Conservation (phyloP, 2,888 invertebrate genomes). For the Tromatobia lineatoria region DNA sequence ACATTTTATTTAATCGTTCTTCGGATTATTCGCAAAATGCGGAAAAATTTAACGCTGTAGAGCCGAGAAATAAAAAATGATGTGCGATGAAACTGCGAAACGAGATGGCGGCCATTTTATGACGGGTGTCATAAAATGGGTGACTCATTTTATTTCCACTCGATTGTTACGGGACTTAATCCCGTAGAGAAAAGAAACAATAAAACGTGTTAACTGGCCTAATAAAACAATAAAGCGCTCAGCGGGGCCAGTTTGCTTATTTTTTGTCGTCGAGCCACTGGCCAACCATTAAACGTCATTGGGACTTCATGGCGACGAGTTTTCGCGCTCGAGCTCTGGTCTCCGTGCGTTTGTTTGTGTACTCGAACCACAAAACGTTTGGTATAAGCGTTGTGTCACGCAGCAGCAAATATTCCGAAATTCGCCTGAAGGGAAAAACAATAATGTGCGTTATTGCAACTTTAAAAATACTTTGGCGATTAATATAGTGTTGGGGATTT, state of each 20-base stretch:
- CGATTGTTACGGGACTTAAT: neutral
- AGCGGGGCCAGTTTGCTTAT: conserved; percentile 69
- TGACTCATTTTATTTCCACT: neutral
- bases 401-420: conserved; percentile 94
- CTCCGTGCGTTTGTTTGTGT: conserved; percentile 94
- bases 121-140: neutral
- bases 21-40: neutral
- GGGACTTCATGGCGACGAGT: conserved; percentile 92
- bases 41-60: neutral
- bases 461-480: too few species aligned
- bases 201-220: conserved; percentile 1
- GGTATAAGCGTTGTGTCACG: conserved; percentile 96
- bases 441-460: conserved; percentile 27
- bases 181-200: conserved; percentile 1
- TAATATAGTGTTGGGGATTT: too few species aligned
- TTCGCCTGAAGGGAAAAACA: conserved; percentile 88
- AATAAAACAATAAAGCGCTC: conserved; percentile 33
- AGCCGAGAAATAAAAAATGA: neutral
- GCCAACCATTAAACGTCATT: conserved; percentile 90
- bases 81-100: neutral
- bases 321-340: conserved; percentile 93
- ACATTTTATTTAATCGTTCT: neutral
- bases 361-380: conserved; percentile 97
- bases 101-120: conserved; percentile 6
- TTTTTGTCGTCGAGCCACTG: conserved; percentile 78